Evolutionary conservation across 1,140 invertebrate genomes (phyloP).

Genomic region (Cotesia glomerata): DNA sequence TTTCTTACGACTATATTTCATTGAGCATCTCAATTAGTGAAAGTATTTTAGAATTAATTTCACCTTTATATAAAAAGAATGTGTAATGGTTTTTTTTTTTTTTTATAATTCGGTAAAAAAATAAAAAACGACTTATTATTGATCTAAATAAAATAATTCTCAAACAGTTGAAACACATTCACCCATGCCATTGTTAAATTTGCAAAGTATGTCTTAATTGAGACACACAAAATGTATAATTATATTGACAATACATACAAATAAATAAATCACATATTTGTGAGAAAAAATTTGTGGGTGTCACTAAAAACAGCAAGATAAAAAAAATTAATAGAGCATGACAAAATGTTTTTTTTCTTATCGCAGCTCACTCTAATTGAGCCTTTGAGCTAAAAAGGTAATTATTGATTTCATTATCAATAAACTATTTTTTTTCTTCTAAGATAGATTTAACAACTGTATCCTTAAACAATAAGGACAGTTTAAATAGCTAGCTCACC

Average conservation of each 20-base stretch:
- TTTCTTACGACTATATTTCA: too few species aligned
- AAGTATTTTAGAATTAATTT: too few species aligned
- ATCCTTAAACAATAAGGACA: conserved; percentile 5
- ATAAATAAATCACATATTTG: too few species aligned
- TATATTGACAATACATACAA: background rate
- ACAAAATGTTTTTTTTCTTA: background rate
- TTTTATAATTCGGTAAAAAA: too few species aligned
- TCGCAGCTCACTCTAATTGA: background rate
- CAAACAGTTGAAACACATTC: background rate
- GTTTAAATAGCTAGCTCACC: conserved; percentile 50
- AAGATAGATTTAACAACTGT: background rate
- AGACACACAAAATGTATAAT: background rate
- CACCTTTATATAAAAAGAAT: too few species aligned
- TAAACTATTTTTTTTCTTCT: background rate
- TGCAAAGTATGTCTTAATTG: conserved; percentile 16
- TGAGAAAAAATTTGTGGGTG: too few species aligned
- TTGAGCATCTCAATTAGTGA: too few species aligned
- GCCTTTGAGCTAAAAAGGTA: background rate
- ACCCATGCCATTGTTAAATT: conserved; percentile 12
- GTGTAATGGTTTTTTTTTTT: too few species aligned
- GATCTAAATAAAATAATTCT: background rate
- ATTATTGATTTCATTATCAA: background rate
- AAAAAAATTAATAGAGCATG: background rate
- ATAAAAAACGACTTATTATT: background rate
- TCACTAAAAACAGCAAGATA: background rate